Evolutionary conservation across 2,888 invertebrate species (phyloP), one percentile per base, ranked within the genome.

Genomic region (Drosophila heteroneura): DNA sequence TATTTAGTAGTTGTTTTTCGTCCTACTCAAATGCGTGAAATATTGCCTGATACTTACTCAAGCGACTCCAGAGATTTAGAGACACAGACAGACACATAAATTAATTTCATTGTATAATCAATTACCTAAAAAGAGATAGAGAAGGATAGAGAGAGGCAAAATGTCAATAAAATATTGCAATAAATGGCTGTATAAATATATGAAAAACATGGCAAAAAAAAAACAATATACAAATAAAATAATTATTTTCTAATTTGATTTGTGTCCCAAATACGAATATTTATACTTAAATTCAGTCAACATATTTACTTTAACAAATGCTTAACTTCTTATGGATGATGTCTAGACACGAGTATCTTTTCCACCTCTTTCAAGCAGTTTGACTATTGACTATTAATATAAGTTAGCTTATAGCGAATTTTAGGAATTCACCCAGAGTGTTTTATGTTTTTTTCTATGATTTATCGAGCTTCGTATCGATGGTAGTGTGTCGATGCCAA

Each of bases 1-100:
- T 88, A 91, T 88, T 87, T 87, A 87, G 85, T 87, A 84, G 85
- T 91, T 90, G 89, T 89, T 87, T 85, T 90, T 84, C 63, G 59
- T 49, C 61, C 79, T 71, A 70, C 86, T 90, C 85, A 86, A 85
- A 85, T 81, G 71, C 76, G 70, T 88, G 88, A 88, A 91, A 89
- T 85, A 88, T 88, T 72, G 77, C 79, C 60, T 2, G 65, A 60
- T 83, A 89, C 87, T 88, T 85, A 89, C 90, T 88, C 91, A 87
- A 74, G 76, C 82, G 76, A 56, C 73, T 74, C 70, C 56, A 57
- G 69, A 72, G 76, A 57, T 54, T 61, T 39, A 63, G 61, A 66
- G 69, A 54, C 49, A 68, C 69, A 63, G 35, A 39, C 68, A 75
- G 74, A 85, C 69, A 72, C 69, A 70, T 76, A 87, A 91, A 90